Evolutionary conservation across 2,888 invertebrate genomes (phyloP), one percentile per base, ranked within the genome.

Genomic region (Sphinx pinastri): DNA sequence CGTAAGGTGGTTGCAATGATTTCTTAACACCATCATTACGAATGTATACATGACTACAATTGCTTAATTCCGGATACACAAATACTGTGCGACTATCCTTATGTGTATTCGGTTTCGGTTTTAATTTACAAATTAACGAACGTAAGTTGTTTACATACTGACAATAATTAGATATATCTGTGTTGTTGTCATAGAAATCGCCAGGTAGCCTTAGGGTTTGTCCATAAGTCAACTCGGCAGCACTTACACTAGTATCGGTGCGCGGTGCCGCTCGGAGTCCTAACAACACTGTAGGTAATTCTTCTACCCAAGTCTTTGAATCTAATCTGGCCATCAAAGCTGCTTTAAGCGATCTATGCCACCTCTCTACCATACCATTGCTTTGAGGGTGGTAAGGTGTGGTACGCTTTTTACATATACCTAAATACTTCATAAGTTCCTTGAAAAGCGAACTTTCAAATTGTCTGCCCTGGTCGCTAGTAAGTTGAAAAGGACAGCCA

Each of bases 341-440:
- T 14, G 67, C 63, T 67, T 79, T 78, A 1, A 81, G 47, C 0
- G 59, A 19, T 31, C 78, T 58, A 70, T 80, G 80, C 71, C 72
- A 76, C 13, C 78, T 54, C 54, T 78, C 77, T 0, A 78, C 38
- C 6, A 58, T 49, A 0, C 78, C 77, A 52, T 80, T 78, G 73
- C n/a, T 0, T 72, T 77, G 0, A 75, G 75, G 0, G 74, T 45
- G 8, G n/a, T n/a, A n/a, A n/a, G n/a, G n/a, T n/a, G n/a, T n/a
- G n/a, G n/a, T n/a, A n/a, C n/a, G n/a, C n/a, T 55, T 49, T 63
- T 71, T 75, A 0, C 69, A 2, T n/a, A 76, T 71, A 8, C 77
- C 76, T 59, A 77, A 63, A n/a, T 70, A 57, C 45, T 71, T 76
- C 55, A 71, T 63, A 38, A 75, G 55, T 11, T 70, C n/a, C 7